Conservation (phyloP, 2,888 invertebrate genomes). For the Margaritifera margaritifera region DNA sequence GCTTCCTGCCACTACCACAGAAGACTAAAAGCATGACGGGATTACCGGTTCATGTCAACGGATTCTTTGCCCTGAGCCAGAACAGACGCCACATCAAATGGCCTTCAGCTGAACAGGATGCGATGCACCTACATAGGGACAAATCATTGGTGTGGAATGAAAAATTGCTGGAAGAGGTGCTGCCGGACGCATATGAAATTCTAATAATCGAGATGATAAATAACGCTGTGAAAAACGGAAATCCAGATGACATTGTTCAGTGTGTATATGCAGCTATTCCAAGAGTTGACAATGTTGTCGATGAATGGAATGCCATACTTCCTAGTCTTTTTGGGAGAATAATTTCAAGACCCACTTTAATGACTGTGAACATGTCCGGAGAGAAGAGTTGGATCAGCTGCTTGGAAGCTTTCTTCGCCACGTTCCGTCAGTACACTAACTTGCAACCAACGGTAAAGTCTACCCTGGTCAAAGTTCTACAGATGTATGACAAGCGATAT, state of each 20-base stretch:
- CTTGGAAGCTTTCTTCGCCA: no score
- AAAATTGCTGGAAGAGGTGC: slow-evolving; percentile 50
- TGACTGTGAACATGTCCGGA: neutral
- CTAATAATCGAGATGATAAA: slow-evolving; percentile 34
- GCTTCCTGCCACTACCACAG: slow-evolving; percentile 64
- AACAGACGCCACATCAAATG: slow-evolving; percentile 66
- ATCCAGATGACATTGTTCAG: slow-evolving; percentile 12
- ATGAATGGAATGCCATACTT: slow-evolving; percentile 20
- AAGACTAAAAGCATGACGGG: slow-evolving; percentile 56
- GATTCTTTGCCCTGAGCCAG: slow-evolving; percentile 63
- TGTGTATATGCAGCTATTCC: slow-evolving; percentile 28
- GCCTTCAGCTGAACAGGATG: slow-evolving; percentile 48
- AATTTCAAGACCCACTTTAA: neutral
- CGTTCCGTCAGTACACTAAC: no score
- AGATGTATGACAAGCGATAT: neutral
- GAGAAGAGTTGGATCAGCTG: no score
- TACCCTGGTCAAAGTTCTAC: neutral
- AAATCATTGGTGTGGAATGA: slow-evolving; percentile 61
- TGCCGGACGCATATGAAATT: slow-evolving; percentile 46
- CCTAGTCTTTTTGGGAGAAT: neutral
- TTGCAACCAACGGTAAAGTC: no score
- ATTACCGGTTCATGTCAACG: slow-evolving; percentile 65
- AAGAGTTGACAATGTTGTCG: slow-evolving; percentile 12
- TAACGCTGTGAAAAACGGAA: slow-evolving; percentile 7
- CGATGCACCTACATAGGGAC: slow-evolving; percentile 33